A percentile compares a stretch with the other conserved stretches of the same genome.
These are phyloP conservation scores for Apamea sordens DNA, from an alignment of 2,888 invertebrate species.

Conservation along the genomic window DNA sequence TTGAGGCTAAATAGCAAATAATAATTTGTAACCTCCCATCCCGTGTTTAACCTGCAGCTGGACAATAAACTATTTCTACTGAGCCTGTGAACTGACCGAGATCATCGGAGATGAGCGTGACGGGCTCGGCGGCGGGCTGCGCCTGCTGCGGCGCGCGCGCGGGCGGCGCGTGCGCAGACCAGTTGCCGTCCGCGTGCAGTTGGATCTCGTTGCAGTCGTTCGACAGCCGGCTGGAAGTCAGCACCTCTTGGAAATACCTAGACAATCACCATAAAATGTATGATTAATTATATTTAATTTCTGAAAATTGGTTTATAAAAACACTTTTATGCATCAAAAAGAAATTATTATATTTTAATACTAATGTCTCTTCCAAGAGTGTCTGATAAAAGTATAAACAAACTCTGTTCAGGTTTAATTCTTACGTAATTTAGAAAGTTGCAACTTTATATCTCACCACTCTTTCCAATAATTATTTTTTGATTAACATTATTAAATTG, in stretches of 20 bases:
- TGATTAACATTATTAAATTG: neutral
- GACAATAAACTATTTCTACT: neutral
- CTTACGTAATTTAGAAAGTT: neutral
- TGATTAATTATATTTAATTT: neutral
- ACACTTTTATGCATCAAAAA: neutral
- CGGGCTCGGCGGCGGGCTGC: constrained; percentile 90
- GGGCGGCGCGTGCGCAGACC: constrained; percentile 93
- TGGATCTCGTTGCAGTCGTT: constrained; percentile 95
- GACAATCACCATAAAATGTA: neutral
- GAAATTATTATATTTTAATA: neutral
- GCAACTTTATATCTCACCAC: neutral
- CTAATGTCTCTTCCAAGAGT: neutral
- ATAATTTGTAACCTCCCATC: neutral
- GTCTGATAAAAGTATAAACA: neutral
- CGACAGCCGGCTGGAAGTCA: constrained; percentile 92
- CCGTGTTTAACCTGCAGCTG: neutral
- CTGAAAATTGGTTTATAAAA: neutral
- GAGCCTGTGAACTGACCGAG: constrained; percentile 89
- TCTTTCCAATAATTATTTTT: neutral
- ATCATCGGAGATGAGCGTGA: constrained; percentile 94
- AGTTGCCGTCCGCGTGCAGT: constrained; percentile 95
- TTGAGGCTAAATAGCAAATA: neutral
- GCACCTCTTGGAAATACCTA: constrained; percentile 96
- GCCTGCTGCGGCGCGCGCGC: constrained; percentile 90
- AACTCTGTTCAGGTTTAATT: neutral